Evolutionary conservation across 2,113 vertebrate genomes (phyloP).

Genomic region (Hippoglossus stenolepis): DNA sequence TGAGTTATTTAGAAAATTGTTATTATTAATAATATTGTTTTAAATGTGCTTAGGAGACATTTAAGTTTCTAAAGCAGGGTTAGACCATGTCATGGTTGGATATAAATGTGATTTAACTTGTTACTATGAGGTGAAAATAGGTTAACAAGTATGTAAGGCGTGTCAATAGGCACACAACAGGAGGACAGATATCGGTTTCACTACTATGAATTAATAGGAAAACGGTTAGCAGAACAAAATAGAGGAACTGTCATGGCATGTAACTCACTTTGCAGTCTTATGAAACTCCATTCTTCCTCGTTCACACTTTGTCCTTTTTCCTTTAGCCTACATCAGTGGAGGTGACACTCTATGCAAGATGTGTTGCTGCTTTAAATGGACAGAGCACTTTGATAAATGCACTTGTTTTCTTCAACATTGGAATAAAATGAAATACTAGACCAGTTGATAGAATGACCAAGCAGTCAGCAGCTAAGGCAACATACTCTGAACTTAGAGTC

Average conservation of each 20-base stretch:
- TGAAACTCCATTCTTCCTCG: constrained; percentile 79
- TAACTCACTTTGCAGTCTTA: constrained; percentile 78
- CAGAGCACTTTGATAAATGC: background rate
- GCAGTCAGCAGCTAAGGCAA: background rate
- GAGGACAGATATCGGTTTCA: constrained; percentile 71
- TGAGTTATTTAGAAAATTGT: background rate
- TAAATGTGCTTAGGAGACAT: too few species aligned
- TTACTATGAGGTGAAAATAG: background rate
- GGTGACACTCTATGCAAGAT: constrained; percentile 41
- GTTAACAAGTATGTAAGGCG: background rate
- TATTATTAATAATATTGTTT: background rate
- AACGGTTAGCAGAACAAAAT: constrained; percentile 80
- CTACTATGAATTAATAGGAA: constrained; percentile 79
- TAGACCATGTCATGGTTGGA: background rate
- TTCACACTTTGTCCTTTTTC: constrained; percentile 75
- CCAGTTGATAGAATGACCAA: background rate
- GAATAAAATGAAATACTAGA: background rate
- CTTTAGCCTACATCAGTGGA: constrained; percentile 62
- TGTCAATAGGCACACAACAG: constrained; percentile 38
- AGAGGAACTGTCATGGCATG: constrained; percentile 78
- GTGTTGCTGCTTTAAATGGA: constrained; percentile 6
- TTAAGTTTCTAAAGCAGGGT: background rate
- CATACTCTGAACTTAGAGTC: constrained; percentile 10
- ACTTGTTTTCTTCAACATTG: background rate
- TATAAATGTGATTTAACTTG: background rate